These are phyloP conservation scores for Notamacropus eugenii DNA, from an alignment of 2,797 vertebrate species.

Conservation along the genomic window DNA sequence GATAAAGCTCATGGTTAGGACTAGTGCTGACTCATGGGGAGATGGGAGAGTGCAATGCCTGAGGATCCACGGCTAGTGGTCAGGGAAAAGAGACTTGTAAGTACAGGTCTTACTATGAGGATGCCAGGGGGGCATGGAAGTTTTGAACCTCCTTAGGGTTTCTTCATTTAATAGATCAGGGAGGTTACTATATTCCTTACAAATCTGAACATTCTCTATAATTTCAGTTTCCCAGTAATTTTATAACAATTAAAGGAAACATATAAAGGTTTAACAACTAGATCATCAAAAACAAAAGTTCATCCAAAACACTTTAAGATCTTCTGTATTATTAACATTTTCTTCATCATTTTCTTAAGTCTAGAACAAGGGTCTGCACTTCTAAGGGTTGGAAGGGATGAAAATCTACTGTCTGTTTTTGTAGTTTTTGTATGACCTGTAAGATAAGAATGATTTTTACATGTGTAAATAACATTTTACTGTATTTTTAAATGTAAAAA, in stretches of 20 bases:
- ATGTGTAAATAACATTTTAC: neutral
- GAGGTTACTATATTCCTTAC: neutral
- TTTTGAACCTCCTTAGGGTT: neutral
- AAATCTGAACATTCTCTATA: neutral
- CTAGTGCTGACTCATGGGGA: neutral
- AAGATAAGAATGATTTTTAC: neutral
- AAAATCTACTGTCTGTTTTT: neutral
- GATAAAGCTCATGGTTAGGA: neutral
- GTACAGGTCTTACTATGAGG: neutral
- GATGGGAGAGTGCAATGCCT: neutral
- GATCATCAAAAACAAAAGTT: neutral
- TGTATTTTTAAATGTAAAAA: neutral
- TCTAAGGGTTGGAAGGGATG: neutral
- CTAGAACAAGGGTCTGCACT: neutral
- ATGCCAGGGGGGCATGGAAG: neutral
- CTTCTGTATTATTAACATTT: neutral
- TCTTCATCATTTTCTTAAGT: neutral
- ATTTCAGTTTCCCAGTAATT: neutral
- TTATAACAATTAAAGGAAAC: neutral
- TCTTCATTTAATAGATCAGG: neutral
- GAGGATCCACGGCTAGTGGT: neutral
- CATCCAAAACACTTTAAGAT: neutral
- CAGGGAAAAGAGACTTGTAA: neutral
- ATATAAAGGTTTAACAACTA: neutral
- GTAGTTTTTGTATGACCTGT: neutral